These are phyloP conservation scores for Tachycineta bicolor DNA, from an alignment of 2,113 vertebrate species.

Conservation along the genomic window DNA sequence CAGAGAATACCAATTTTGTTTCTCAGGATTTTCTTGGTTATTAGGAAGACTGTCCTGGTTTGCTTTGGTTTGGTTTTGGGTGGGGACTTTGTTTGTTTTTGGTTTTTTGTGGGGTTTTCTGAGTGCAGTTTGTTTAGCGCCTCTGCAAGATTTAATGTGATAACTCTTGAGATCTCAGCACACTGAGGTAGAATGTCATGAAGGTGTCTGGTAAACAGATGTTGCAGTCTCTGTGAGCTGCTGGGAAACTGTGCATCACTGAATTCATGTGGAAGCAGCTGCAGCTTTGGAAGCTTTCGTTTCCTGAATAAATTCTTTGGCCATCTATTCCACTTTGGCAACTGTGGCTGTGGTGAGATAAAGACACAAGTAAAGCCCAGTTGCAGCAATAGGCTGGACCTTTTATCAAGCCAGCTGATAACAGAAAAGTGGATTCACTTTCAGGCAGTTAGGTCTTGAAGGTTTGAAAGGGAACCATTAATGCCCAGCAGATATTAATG, in stretches of 20 bases:
- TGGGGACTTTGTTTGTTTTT: background rate
- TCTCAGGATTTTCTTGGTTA: background rate
- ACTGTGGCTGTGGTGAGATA: background rate
- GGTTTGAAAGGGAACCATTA: background rate
- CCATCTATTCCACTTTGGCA: background rate
- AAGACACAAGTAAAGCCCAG: background rate
- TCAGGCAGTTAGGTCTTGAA: background rate
- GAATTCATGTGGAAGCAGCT: background rate
- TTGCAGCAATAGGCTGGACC: background rate
- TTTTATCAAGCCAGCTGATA: background rate
- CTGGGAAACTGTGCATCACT: background rate
- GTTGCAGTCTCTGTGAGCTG: constrained; percentile 28
- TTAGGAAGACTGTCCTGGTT: background rate
- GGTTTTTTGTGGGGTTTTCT: background rate
- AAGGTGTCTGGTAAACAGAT: constrained; percentile 66
- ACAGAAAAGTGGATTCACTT: background rate
- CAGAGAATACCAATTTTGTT: background rate
- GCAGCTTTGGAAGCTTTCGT: background rate
- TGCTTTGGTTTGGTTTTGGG: background rate
- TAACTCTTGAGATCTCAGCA: constrained; percentile 28
- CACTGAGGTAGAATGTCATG: background rate
- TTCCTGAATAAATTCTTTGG: background rate
- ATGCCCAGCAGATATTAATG: background rate
- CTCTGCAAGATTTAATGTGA: constrained; percentile 23
- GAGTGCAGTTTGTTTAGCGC: constrained; percentile 9